Base-by-base conservation (phyloP, 2,113 vertebrate genomes). In the Trematocara macrostoma region DNA sequence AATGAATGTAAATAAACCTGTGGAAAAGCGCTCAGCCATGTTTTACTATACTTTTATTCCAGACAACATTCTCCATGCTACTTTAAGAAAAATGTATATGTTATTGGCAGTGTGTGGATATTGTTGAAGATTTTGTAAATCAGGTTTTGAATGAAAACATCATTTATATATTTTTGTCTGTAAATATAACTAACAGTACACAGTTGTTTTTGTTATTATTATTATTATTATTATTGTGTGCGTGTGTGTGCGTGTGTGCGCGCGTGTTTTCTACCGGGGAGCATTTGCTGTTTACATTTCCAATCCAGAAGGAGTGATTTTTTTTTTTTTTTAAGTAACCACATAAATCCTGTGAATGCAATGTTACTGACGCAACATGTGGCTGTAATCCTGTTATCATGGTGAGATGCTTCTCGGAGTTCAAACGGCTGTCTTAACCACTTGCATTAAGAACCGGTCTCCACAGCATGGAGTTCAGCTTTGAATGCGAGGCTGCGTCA, bases 131-230 rank as follows among this genome's bases (percentile, higher is more conserved):
- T 84, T 91, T 83, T 55, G 51, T 78, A 55, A 67, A 84, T 51
- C 2, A 49, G 6, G 15, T 81, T 51, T 51, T 55, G n/a, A 40
- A 56, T 35, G 16, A 20, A 51, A 64, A 42, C 40, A 26, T 61
- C 67, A 78, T 85, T 84, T 67, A n/a, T 81, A 71, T 84, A 45
- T 74, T 18, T 51, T 10, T 81, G 59, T 69, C 15, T 93, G 84
- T 91, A 88, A 57, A 90, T 91, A 88, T 88, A 78, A 81, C 84
- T 81, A 82, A 67, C 59, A 74, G 74, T 74, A 79, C 49, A 81
- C 38, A 12, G 18, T 5, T 12, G 6, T 38, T n/a, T n/a, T 64
- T n/a, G 2, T 49, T 16, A 45, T 45, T 15, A 14, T 42, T 4
- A 9, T 20, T 20, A 9, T 38, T 52, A 12, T 55, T 23, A 53